A percentile compares a stretch with the other conserved stretches of the same genome.
Conservation (phyloP, 2,113 vertebrate genomes). For the Mungos mungo region DNA sequence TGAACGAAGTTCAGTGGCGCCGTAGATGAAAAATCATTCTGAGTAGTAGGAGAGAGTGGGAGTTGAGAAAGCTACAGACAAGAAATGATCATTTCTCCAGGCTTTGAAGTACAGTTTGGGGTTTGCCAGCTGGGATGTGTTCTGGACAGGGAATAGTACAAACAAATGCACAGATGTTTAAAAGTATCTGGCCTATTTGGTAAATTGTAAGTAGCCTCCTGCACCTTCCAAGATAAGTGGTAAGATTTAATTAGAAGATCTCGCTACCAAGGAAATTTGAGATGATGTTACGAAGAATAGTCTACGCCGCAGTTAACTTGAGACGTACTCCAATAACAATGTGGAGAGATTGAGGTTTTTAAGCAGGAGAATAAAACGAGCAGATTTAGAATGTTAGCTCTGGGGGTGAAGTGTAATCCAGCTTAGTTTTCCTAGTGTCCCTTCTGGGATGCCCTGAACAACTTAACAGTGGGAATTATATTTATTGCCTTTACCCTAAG, state of each 20-base stretch:
- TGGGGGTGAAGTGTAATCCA: not conserved
- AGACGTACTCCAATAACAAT: not conserved
- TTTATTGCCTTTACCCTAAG: constrained; percentile 27
- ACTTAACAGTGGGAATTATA: not conserved
- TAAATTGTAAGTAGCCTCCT: not conserved
- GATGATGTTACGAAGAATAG: not conserved
- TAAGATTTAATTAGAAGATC: not conserved
- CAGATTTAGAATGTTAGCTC: not conserved
- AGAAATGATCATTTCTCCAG: constrained; percentile 20
- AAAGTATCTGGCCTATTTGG: constrained; percentile 24
- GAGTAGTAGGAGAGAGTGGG: not conserved
- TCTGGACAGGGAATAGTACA: not conserved
- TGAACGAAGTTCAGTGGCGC: not conserved
- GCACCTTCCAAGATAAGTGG: not conserved
- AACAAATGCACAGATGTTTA: not conserved
- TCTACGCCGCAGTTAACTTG: not conserved
- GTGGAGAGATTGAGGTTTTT: not conserved
- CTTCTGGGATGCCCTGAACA: constrained; percentile 21
- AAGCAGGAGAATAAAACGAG: not conserved
- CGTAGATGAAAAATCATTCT: not conserved
- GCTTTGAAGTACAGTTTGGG: not conserved
- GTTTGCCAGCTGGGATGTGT: not conserved
- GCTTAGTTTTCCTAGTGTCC: not conserved
- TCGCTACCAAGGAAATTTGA: not conserved
- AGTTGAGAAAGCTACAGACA: constrained; percentile 9